A percentile compares a stretch with the other conserved stretches of the same genome.
Evolutionary conservation across 2,888 invertebrate species (phyloP).

Genomic region (Elegia similella): DNA sequence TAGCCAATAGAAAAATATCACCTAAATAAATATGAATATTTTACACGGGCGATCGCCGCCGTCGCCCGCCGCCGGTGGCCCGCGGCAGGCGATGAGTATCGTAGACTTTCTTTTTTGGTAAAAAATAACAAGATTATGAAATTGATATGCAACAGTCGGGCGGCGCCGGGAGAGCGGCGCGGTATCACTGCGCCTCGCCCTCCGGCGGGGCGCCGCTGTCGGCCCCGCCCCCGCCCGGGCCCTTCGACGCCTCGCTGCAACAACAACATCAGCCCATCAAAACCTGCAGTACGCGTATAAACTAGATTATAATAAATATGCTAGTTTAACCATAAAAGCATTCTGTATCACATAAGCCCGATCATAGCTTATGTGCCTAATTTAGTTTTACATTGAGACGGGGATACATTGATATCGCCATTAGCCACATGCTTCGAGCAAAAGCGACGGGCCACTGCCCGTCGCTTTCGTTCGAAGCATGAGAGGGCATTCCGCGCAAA

Average conservation of each 20-base stretch:
- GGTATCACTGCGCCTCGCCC: conserved; percentile 56
- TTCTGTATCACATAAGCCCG: too few relatives aligned
- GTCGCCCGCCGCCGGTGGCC: conserved; percentile 38
- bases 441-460: too few relatives aligned
- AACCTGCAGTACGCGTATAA: background rate
- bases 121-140: conserved; percentile 72
- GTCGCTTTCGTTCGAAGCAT: too few relatives aligned
- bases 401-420: too few relatives aligned
- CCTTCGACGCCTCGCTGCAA: conserved; percentile 56
- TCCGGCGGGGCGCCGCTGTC: conserved; percentile 40
- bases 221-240: conserved; percentile 35
- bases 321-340: too few relatives aligned
- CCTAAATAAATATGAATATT: conserved; percentile 79
- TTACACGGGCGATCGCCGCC: conserved; percentile 51
- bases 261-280: conserved; percentile 11
- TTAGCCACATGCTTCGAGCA: too few relatives aligned
- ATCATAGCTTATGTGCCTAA: too few relatives aligned
- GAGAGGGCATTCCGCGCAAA: too few relatives aligned
- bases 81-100: conserved; percentile 39
- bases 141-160: conserved; percentile 59
- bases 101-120: conserved; percentile 68
- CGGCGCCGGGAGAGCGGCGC: conserved; percentile 31
- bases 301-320: background rate
- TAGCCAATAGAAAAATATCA: conserved; percentile 82
- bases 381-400: too few relatives aligned